Evolutionary conservation across 2,888 invertebrate genomes (phyloP).

Genomic region (Hipparchia sbordonii): DNA sequence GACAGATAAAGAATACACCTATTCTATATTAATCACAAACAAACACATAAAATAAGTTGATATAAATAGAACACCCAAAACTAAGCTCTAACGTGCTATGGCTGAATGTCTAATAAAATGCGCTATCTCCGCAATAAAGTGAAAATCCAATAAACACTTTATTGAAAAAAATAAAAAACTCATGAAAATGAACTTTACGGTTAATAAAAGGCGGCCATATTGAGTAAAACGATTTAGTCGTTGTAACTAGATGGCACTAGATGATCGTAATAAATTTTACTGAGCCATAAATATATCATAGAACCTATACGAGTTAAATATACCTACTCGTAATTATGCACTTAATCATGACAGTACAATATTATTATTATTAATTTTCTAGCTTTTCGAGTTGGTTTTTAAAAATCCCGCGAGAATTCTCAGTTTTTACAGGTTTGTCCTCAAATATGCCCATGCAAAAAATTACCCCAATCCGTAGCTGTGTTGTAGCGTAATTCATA

Average conservation of each 20-base stretch:
- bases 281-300: not conserved
- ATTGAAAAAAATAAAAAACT: slow-evolving; percentile 65
- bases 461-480: no score
- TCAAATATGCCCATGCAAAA: no score
- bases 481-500: no score
- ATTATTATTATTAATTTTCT: no score
- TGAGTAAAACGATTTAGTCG: slow-evolving; percentile 38
- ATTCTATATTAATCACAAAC: not conserved
- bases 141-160: slow-evolving; percentile 66
- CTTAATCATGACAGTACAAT: no score
- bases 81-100: slow-evolving; percentile 20
- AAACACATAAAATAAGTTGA: not conserved
- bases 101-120: slow-evolving; percentile 47
- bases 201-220: slow-evolving; percentile 46
- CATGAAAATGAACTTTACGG: slow-evolving; percentile 56
- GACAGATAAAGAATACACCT: not conserved
- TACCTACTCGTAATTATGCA: no score
- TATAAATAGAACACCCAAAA: not conserved
- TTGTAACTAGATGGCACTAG: slow-evolving; percentile 40
- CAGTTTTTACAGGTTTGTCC: no score
- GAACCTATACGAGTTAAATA: not conserved
- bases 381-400: no score
- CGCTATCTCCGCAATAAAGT: slow-evolving; percentile 58
- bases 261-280: slow-evolving; percentile 16
- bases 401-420: no score